These are phyloP conservation scores for Vombatus ursinus DNA, from an alignment of 2,113 vertebrate species.

Conservation along the genomic window DNA sequence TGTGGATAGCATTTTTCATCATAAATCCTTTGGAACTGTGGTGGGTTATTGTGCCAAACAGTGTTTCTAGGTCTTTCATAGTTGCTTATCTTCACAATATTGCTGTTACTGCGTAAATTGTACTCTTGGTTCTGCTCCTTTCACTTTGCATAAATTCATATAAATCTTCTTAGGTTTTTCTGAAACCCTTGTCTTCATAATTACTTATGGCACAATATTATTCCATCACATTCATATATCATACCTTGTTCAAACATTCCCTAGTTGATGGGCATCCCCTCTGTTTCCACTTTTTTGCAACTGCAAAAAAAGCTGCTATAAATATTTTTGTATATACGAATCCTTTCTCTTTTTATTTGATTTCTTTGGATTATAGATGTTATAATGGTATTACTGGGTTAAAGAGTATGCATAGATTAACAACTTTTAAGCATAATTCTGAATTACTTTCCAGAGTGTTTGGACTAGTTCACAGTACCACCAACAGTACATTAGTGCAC, in stretches of 20 bases:
- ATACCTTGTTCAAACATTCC: background rate
- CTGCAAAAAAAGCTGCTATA: background rate
- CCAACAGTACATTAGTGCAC: background rate
- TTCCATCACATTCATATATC: background rate
- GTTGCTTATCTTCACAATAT: background rate
- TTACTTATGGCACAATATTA: background rate
- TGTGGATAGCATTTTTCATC: background rate
- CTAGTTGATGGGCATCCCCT: background rate
- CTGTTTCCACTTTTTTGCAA: background rate
- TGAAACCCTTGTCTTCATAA: background rate
- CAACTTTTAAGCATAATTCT: background rate
- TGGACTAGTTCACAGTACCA: background rate
- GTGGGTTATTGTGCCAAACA: background rate
- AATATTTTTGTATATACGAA: background rate
- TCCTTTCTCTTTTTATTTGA: background rate
- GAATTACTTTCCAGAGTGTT: background rate
- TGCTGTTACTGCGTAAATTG: background rate
- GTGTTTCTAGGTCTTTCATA: background rate
- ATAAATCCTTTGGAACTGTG: background rate
- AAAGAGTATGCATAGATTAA: background rate
- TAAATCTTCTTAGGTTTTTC: background rate
- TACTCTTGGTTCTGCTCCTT: background rate
- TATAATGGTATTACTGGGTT: background rate
- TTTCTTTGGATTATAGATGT: background rate
- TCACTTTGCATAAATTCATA: background rate